Conservation (phyloP, 30 jellyfish, hydroid and myxozoan species). For the Hydra vulgaris region DNA sequence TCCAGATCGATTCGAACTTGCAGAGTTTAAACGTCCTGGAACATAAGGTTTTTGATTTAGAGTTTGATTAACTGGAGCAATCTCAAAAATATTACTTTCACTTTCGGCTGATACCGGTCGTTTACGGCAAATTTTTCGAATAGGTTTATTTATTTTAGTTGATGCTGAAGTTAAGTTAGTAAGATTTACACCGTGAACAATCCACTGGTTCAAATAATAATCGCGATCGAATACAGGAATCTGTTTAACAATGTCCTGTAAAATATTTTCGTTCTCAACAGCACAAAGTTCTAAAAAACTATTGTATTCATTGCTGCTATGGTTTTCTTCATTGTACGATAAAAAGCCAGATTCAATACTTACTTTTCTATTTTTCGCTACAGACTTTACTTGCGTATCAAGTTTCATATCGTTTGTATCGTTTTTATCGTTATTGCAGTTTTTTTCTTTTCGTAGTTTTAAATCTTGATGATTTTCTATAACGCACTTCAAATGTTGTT, state of each 20-base stretch:
- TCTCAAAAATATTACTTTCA: constrained; percentile 5
- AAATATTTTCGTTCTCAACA: constrained; percentile 3
- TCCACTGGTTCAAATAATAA: constrained; percentile 17
- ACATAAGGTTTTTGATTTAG: neutral
- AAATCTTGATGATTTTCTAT: neutral
- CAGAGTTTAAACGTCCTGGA: constrained; percentile 22
- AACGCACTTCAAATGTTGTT: neutral
- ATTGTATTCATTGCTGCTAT: neutral
- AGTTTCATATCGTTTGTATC: neutral
- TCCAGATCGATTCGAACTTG: neutral
- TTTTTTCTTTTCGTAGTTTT: neutral
- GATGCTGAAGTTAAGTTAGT: constrained; percentile 8
- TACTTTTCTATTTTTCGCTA: neutral
- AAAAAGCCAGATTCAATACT: constrained; percentile 19
- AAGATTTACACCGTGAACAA: constrained; percentile 3
- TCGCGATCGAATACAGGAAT: constrained; percentile 33
- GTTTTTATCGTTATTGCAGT: neutral
- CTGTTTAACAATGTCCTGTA: constrained; percentile 3
- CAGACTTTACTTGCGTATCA: neutral
- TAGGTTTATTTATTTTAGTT: neutral
- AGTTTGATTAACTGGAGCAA: constrained; percentile 12
- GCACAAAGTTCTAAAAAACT: neutral
- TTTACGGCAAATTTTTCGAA: neutral
- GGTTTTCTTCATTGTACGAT: constrained; percentile 13
- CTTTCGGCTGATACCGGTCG: constrained; percentile 31